Evolutionary conservation across 2,797 vertebrate genomes (phyloP), one percentile per base, ranked within the genome.

Genomic region (Lerista edwardsae): DNA sequence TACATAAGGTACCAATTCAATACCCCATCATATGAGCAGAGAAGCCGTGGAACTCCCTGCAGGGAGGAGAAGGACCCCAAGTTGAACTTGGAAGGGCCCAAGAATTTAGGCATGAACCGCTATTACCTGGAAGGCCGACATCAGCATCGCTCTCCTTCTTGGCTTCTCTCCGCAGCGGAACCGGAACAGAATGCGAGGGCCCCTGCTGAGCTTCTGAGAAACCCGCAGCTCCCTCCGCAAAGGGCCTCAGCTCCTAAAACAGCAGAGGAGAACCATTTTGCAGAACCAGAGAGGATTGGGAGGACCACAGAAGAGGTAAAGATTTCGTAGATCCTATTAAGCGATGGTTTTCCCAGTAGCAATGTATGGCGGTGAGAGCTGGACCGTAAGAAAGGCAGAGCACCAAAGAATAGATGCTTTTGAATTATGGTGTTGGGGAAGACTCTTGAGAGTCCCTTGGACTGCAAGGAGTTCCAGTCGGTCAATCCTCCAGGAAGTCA

Each of bases 221-320:
- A 82, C 84, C 91, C 1, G 92, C 62, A 1, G 88, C 88, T 65
- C 89, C 92, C 41, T 94, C 91, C 68, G 92, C 91, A 68, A 90
- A 90, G 2, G 90, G 90, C 51, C 87, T 86, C 68, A 91, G 64
- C 10, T 92, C 93, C 94, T 94, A 87, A 88, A 93, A 93, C 14
- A 61, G 81, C 34, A 93, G n/a, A n/a, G n/a, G n/a, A n/a, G n/a
- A n/a, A n/a, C n/a, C n/a, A n/a, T 15, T 2, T 25, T 11, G 29
- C 34, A 39, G 15, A 2, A 4, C 27, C 17, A 31, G 29, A 3
- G 4, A 25, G 3, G 29, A 17, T 6, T 19, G 72, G 2, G 15
- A 78, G 14, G 61, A 61, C 25, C 5, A 27, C 31, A 6, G 31
- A 21, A 59, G n/a, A 21, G 2, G 47, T 2, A 21, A 3, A 0